These are phyloP conservation scores for Cephalopterus ornatus DNA, from an alignment of 2,113 vertebrate species.

Conservation along the genomic window DNA sequence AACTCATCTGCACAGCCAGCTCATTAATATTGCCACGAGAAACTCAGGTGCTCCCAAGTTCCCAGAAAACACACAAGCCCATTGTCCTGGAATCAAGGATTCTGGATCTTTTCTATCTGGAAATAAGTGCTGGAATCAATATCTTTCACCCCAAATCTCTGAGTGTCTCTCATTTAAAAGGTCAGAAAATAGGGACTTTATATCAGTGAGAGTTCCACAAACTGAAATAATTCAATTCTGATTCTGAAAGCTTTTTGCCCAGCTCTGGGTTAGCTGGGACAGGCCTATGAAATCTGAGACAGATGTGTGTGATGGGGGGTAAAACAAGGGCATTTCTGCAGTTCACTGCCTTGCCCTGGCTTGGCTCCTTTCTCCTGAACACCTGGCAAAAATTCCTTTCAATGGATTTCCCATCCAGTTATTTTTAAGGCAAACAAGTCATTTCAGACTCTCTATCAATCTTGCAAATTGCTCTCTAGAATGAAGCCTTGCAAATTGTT, in stretches of 20 bases:
- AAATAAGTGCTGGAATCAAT: background rate
- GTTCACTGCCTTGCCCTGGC: background rate
- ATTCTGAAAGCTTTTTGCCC: background rate
- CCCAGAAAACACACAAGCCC: background rate
- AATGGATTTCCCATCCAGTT: background rate
- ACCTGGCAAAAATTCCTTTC: accelerated
- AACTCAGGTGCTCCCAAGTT: background rate
- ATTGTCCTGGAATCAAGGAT: background rate
- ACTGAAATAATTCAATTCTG: background rate
- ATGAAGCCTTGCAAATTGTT: background rate
- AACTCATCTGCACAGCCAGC: background rate
- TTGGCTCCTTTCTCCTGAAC: background rate
- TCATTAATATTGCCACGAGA: background rate
- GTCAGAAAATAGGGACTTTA: background rate
- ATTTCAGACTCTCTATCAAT: background rate
- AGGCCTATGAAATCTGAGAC: accelerated
- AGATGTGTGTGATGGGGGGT: background rate
- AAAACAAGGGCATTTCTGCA: background rate
- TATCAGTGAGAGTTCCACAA: background rate
- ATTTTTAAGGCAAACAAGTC: background rate
- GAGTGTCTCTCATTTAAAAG: background rate
- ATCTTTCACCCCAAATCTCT: background rate
- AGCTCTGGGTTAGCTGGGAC: background rate
- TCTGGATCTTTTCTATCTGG: background rate
- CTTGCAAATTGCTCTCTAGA: background rate